Evolutionary conservation across 2,113 vertebrate genomes (phyloP), one percentile per base, ranked within the genome.

Genomic region (Aythya baeri): DNA sequence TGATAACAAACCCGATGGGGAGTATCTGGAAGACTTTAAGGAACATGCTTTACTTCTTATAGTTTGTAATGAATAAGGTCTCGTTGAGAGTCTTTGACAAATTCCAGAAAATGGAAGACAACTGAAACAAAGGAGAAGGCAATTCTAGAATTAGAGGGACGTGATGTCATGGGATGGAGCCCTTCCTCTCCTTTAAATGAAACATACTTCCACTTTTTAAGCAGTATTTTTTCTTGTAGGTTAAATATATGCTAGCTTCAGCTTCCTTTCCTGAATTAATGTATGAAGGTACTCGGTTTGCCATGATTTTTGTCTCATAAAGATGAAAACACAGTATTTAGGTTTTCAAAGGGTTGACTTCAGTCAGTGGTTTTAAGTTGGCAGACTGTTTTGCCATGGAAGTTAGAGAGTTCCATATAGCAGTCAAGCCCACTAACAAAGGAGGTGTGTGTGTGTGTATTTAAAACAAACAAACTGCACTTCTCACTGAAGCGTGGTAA

Each of bases 51-150:
- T 23, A 57, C 4, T 71, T 80, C 5, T 74, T 34, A 46, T 50
- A 49, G 55, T 31, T 96, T 27, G 14, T 38, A 3, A 13, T 73
- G 86, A 63, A 5, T 9, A 34, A 8, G 61, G 12, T 21, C 18
- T 72, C 0, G 0, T 6, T 50, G 76, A 63, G 46, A 75, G 8
- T 8, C 54, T 71, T 18, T 15, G 43, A 6, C 20, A 36, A 93
- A 11, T 29, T 62, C 21, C 13, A 41, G 57, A 62, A 41, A 75
- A 66, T 25, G 58, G 32, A 43, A 59, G 61, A 38, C 21, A 75
- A 23, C 63, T n/a, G 55, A 59, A 90, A 52, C 9, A 59, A 55
- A 70, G 55, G 57, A 43, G 62, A 74, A 88, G 29, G 15, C 4
- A 5, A 8, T 74, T 88, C 27, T 55, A 50, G 27, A 23, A 17